Conservation (phyloP, 2,113 vertebrate genomes). For the Pangasianodon hypophthalmus region DNA sequence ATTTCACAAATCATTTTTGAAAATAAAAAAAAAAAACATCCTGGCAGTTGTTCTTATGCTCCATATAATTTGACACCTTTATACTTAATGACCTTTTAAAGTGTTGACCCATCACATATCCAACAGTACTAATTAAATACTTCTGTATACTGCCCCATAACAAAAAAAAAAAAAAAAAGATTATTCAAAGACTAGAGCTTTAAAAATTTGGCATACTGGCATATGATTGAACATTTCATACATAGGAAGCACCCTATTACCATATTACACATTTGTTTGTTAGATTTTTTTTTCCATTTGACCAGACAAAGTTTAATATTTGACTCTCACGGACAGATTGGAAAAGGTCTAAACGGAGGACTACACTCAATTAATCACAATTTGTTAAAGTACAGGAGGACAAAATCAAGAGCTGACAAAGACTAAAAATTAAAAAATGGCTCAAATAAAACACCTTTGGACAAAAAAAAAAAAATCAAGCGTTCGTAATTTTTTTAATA, state of each 20-base stretch:
- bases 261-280: not conserved
- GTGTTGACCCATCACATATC: constrained; percentile 9
- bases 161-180: not conserved
- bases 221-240: not conserved
- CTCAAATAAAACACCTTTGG: not conserved
- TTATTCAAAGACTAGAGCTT: not conserved
- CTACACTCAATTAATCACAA: constrained; percentile 4
- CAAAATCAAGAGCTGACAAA: not conserved
- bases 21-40: not conserved
- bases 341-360: not conserved
- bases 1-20: not conserved
- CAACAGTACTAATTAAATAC: constrained; percentile 21
- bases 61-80: constrained; percentile 29
- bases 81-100: constrained; percentile 13
- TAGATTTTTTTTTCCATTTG: not conserved
- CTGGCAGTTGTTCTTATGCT: constrained; percentile 40
- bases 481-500: not conserved
- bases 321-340: not conserved
- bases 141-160: not conserved
- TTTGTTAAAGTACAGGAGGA: constrained; percentile 9
- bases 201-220: constrained; percentile 3
- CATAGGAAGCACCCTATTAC: not conserved
- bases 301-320: not conserved
- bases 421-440: not conserved
- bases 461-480: not conserved